Conservation (phyloP, 2,888 invertebrate genomes). For the Petrolisthes cinctipes region DNA sequence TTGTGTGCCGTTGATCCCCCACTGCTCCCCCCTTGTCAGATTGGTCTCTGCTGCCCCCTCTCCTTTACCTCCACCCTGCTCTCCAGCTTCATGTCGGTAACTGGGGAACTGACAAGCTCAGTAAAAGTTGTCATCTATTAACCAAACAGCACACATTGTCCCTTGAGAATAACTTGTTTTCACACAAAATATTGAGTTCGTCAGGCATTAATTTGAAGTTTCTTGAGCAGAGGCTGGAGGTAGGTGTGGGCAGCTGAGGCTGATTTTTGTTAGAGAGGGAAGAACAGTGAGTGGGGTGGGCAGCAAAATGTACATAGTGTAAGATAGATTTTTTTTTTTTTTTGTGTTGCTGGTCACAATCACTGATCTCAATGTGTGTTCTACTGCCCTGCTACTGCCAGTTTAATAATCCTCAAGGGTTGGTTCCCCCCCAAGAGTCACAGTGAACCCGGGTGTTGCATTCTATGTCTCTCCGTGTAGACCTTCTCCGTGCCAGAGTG, state of each 20-base stretch:
- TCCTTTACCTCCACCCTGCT: not conserved
- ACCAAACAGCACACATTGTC: no score
- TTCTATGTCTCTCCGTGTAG: conserved; percentile 8
- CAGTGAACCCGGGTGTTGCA: conserved; percentile 28
- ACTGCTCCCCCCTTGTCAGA: not conserved
- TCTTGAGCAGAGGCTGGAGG: not conserved
- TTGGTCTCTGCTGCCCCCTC: not conserved
- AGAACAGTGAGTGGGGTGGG: conserved; percentile 20
- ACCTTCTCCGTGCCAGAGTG: not conserved
- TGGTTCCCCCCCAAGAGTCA: not conserved
- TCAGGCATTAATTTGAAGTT: not conserved
- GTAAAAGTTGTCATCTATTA: not conserved
- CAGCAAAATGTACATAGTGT: conserved; percentile 55
- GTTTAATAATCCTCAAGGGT: not conserved
- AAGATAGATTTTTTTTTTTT: conserved; percentile 46
- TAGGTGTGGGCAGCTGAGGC: not conserved
- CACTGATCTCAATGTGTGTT: conserved; percentile 63
- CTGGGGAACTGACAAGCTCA: not conserved
- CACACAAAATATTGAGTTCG: not conserved
- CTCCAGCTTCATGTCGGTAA: not conserved
- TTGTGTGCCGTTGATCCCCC: not conserved
- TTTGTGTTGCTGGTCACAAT: conserved; percentile 62
- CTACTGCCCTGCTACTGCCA: conserved; percentile 52
- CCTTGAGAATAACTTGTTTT: no score
- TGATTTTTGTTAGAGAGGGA: conserved; percentile 38